These are phyloP conservation scores for Cynaeus angustus DNA, from an alignment of 2,888 invertebrate genomes.

Conservation along the genomic window DNA sequence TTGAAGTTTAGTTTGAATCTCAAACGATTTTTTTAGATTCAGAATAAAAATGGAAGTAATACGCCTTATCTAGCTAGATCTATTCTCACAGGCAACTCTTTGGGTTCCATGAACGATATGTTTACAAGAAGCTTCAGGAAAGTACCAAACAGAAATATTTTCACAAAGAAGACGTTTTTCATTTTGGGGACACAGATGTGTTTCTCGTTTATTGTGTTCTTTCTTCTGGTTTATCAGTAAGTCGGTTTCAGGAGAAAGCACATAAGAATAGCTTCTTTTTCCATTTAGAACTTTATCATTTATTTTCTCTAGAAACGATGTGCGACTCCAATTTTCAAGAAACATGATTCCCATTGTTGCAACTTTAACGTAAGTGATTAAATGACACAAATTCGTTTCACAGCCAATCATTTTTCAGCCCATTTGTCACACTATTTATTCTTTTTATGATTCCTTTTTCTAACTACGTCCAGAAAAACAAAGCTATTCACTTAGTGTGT, in stretches of 20 bases:
- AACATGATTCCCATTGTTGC: not conserved
- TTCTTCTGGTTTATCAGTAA: not conserved
- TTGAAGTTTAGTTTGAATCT: too few relatives aligned
- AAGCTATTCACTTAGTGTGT: too few relatives aligned
- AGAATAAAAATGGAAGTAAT: too few relatives aligned
- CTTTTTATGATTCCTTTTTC: not conserved
- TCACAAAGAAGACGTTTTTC: not conserved
- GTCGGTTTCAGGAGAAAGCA: not conserved
- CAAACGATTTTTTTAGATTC: too few relatives aligned
- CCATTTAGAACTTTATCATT: too few relatives aligned
- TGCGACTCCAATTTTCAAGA: not conserved
- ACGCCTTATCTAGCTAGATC: too few relatives aligned
- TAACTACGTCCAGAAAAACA: not conserved
- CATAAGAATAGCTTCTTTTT: too few relatives aligned
- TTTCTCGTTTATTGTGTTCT: conserved; percentile 2
- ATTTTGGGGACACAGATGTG: conserved; percentile 6
- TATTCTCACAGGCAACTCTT: too few relatives aligned
- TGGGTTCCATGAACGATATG: too few relatives aligned
- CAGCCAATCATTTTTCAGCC: not conserved
- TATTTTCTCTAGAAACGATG: too few relatives aligned
- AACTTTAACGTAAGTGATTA: not conserved
- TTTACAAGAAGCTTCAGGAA: not conserved
- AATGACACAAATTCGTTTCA: not conserved
- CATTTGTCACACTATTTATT: not conserved
- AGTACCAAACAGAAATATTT: not conserved